phyloP scores from a whole-genome alignment of 37 sponge, comb jelly and placozoan genomes.

The Bolinopsis microptera region DNA sequence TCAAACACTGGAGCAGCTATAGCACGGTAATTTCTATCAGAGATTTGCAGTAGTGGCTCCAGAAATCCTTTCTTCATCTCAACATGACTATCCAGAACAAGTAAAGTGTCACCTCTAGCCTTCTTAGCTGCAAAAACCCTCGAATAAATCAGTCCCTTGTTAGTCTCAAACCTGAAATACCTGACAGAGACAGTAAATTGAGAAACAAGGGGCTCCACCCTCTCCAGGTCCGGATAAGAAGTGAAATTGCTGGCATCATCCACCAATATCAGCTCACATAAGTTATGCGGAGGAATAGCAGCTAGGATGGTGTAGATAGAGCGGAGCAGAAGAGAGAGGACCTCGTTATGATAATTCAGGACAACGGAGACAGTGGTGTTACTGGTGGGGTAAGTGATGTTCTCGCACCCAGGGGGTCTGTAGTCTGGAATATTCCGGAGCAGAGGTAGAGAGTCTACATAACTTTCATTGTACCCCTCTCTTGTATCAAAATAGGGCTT shows the following conservation, averaged over 20 bases:
- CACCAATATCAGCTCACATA: neutral
- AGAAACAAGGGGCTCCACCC: neutral
- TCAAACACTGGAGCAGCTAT: slow-evolving; percentile 1
- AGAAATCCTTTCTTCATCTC: neutral
- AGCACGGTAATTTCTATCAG: neutral
- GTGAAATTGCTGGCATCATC: neutral
- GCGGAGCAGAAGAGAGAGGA: slow-evolving; percentile 28
- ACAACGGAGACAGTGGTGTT: neutral
- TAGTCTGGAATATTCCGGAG: neutral
- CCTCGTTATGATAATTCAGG: slow-evolving; percentile 1
- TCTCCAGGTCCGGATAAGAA: neutral
- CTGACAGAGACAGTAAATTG: neutral
- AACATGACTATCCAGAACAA: neutral
- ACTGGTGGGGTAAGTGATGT: neutral
- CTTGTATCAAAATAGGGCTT: neutral
- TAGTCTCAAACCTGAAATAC: neutral
- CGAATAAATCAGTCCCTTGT: neutral
- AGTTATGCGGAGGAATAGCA: neutral
- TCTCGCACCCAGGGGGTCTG: neutral
- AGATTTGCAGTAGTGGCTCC: neutral
- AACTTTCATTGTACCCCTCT: neutral
- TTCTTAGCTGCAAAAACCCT: neutral
- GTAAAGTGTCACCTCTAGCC: neutral
- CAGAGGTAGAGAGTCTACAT: slow-evolving; percentile 1
- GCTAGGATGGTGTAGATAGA: neutral